These are phyloP conservation scores for Botia kubotai DNA, from an alignment of 2,797 vertebrate genomes.

Conservation along the genomic window DNA sequence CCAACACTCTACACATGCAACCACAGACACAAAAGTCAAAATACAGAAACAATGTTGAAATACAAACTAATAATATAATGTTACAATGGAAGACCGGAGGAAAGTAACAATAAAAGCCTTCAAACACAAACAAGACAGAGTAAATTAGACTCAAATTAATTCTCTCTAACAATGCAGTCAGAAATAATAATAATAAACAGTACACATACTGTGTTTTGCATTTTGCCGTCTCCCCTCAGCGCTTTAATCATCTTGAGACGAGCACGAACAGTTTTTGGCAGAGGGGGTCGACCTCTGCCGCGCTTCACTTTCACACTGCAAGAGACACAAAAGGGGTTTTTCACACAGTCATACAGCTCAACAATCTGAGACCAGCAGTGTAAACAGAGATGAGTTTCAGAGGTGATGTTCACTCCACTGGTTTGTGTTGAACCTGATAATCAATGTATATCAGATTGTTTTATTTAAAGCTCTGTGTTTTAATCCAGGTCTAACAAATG, in stretches of 20 bases:
- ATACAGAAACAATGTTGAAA: not conserved
- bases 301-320: conserved; percentile 74
- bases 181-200: not conserved
- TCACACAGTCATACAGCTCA: not conserved
- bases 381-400: no score
- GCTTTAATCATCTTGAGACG: conserved; percentile 78
- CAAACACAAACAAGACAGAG: not conserved
- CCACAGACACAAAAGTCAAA: not conserved
- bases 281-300: conserved; percentile 79
- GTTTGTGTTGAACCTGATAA: no score
- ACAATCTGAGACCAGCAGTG: no score
- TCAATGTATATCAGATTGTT: no score
- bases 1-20: conserved; percentile 9
- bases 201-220: conserved; percentile 43
- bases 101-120: not conserved
- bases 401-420: no score
- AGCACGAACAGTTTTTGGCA: conserved; percentile 72
- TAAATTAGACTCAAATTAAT: not conserved
- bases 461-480: no score
- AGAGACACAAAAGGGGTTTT: conserved; percentile 5
- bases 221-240: conserved; percentile 44
- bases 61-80: not conserved
- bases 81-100: no score
- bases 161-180: not conserved
- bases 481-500: no score